phyloP scores from a whole-genome alignment of 1,140 invertebrate genomes.

The Penaeus vannamei region DNA sequence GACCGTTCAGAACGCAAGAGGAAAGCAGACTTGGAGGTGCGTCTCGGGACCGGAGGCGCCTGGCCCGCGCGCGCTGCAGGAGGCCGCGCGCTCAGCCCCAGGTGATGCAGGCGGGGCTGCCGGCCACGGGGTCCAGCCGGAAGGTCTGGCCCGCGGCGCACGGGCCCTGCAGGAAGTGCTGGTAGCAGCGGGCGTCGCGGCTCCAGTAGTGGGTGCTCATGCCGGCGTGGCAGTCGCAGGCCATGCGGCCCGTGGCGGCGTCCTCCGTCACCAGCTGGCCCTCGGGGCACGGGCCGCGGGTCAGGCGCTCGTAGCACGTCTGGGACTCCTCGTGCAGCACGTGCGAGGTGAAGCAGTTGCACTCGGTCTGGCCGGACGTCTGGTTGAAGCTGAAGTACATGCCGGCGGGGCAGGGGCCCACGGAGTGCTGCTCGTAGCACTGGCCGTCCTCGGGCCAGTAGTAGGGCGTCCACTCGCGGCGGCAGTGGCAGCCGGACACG shows the following conservation, averaged over 20 bases:
- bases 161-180: slow-evolving; percentile 69
- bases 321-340: slow-evolving; percentile 68
- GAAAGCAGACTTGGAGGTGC: neutral
- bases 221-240: slow-evolving; percentile 67
- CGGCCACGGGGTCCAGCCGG: slow-evolving; percentile 63
- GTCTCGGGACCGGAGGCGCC: slow-evolving; percentile 37
- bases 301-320: slow-evolving; percentile 69
- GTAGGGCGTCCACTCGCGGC: slow-evolving; percentile 69
- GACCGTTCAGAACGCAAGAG: neutral
- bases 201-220: slow-evolving; percentile 68
- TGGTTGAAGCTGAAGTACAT: slow-evolving; percentile 70
- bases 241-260: slow-evolving; percentile 49
- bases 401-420: slow-evolving; percentile 69
- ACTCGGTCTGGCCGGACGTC: slow-evolving; percentile 68
- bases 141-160: slow-evolving; percentile 68
- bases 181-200: slow-evolving; percentile 68
- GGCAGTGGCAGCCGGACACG: slow-evolving; percentile 68
- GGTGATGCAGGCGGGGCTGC: slow-evolving; percentile 66
- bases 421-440: slow-evolving; percentile 70
- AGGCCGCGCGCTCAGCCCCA: slow-evolving; percentile 60
- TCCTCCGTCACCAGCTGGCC: slow-evolving; percentile 68
- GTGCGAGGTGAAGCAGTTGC: slow-evolving; percentile 69
- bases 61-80: neutral
- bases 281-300: slow-evolving; percentile 68
- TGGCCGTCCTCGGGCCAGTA: slow-evolving; percentile 67